phyloP scores from a whole-genome alignment of 2,113 vertebrate species.

The Oreochromis tanganicae region DNA sequence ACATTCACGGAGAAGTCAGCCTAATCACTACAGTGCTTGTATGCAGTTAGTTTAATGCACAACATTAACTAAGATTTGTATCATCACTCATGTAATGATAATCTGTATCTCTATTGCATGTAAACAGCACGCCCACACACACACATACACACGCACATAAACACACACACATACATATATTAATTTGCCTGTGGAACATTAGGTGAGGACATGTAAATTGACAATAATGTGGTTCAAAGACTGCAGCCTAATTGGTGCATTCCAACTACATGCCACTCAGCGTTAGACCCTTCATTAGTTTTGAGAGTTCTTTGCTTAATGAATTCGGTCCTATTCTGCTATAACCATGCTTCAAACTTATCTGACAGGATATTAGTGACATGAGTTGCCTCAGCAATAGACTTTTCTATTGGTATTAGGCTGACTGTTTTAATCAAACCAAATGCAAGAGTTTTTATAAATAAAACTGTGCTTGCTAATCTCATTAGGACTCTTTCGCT shows the following conservation, averaged over 20 bases:
- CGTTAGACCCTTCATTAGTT: slow-evolving; percentile 51
- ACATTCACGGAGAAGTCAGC: background rate
- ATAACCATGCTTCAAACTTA: background rate
- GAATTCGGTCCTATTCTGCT: slow-evolving; percentile 6
- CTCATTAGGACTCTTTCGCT: background rate
- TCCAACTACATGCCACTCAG: slow-evolving; percentile 45
- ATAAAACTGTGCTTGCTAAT: background rate
- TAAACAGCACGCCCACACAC: background rate
- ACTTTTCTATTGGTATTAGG: background rate
- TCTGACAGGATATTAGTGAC: slow-evolving; percentile 24
- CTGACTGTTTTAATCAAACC: background rate
- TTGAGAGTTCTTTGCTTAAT: slow-evolving; percentile 14
- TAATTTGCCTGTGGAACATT: slow-evolving; percentile 21
- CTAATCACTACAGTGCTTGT: background rate
- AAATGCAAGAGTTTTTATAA: background rate
- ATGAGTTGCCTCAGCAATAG: background rate
- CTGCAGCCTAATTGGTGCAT: slow-evolving; percentile 49
- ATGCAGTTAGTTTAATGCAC: slow-evolving; percentile 10
- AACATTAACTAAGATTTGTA: slow-evolving; percentile 6
- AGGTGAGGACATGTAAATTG: slow-evolving; percentile 30
- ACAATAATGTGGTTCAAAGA: slow-evolving; percentile 22
- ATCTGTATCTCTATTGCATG: background rate
- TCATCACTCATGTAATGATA: background rate
- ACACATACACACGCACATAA: background rate
- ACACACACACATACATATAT: background rate